phyloP scores from a whole-genome alignment of 2,888 invertebrate genomes.

The Cordilura impudica region DNA sequence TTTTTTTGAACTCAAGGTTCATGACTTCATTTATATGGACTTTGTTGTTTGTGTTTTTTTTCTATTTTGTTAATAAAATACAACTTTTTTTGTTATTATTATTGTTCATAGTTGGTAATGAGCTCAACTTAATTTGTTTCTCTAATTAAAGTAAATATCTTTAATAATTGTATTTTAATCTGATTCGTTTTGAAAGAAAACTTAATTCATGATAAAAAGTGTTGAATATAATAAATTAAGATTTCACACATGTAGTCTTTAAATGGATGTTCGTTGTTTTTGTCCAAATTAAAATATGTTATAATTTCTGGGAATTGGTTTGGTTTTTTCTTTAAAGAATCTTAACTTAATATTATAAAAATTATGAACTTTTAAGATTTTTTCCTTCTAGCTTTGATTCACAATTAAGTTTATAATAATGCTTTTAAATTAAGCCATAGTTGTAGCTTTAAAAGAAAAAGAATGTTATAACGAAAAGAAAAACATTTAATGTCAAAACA shows the following conservation, averaged over 20 bases:
- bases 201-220: neutral
- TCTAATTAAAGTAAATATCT: too few species aligned
- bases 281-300: neutral
- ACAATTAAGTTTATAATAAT: too few species aligned
- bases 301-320: neutral
- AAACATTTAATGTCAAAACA: too few species aligned
- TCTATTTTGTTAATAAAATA: neutral
- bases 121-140: neutral
- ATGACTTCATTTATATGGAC: conserved; percentile 34
- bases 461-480: too few species aligned
- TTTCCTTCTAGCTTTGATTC: too few species aligned
- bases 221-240: neutral
- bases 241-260: neutral
- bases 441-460: too few species aligned
- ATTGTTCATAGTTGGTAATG: neutral
- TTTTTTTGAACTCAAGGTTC: conserved; percentile 29
- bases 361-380: neutral
- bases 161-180: neutral
- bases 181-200: neutral
- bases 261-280: neutral
- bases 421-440: too few species aligned
- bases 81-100: neutral
- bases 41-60: neutral
- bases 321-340: neutral
- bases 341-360: neutral